phyloP scores from a whole-genome alignment of 1,140 invertebrate species.

The Babylonia areolata region DNA sequence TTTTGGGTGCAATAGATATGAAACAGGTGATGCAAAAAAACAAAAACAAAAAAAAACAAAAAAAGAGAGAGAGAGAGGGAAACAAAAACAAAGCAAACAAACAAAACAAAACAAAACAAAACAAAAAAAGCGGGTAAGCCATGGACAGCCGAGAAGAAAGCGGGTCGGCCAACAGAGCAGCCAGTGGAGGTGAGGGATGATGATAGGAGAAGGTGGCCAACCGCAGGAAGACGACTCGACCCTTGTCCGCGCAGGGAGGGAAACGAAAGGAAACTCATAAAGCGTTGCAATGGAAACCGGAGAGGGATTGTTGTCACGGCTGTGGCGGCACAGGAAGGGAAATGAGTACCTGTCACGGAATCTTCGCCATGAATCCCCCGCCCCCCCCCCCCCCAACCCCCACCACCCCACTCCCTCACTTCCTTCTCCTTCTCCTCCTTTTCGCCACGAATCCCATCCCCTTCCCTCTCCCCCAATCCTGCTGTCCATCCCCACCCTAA shows the following conservation, averaged over 20 bases:
- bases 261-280: background rate
- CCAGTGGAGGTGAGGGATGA: background rate
- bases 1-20: no score
- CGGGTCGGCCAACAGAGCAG: background rate
- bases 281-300: slow-evolving; percentile 20
- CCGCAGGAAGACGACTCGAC: no score
- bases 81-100: no score
- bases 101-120: no score
- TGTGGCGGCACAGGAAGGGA: background rate
- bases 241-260: no score
- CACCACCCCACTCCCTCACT: background rate
- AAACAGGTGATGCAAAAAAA: no score
- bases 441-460: background rate
- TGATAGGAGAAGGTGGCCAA: no score
- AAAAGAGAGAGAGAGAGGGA: no score
- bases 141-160: no score
- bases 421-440: background rate
- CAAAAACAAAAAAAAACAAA: no score
- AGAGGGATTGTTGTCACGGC: slow-evolving; percentile 14
- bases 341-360: slow-evolving; percentile 9
- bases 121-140: no score
- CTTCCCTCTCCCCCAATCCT: background rate
- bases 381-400: background rate
- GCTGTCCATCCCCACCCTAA: background rate
- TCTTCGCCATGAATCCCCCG: background rate